Base-by-base conservation (phyloP, 2,888 invertebrate species). In the Drosophila rellima region DNA sequence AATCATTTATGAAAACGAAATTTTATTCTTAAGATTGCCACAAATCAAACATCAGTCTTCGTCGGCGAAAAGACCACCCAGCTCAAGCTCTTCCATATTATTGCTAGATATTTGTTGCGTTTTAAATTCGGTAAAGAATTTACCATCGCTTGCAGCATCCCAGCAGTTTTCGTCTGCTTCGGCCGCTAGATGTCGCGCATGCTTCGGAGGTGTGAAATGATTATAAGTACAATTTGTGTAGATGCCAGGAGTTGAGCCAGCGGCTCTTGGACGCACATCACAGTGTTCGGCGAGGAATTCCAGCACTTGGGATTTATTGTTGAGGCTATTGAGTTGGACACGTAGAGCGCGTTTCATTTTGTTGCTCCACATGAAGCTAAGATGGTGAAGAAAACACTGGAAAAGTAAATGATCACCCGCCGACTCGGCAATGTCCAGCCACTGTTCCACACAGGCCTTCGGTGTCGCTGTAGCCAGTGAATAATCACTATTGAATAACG, bases 321-420 rank as follows among this genome's bases (percentile, higher is more conserved):
- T 94, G 18, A 98, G 93, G 76, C 94, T 94, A 92, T 98, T 98
- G 89, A 99, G 98, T 51, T 95, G 92, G 76, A 95, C 93, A 86
- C 97, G 95, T 84, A 96, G 95, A 52, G 94, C 92, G 85, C 95
- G 96, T 0, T 95, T 94, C 80, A 98, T 93, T 39, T 96, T 91
- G 92, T 96, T 96, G 87, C 98, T 97, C 87, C 98, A 94, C 99
- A 99, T 99, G 91, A 98, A 98, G 54, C 98, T 97, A 72, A 99
- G 94, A 93, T 99, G 99, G 91, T 99, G 98, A 93, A 99, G 99
- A 89, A 99, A 98, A 90, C 95, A 95, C 78, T 96, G 95, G 92
- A 97, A 98, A 54, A 95, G 94, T 61, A 96, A 95, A 61, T 92
- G 93, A 42, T 96, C 95, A 72, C 93, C 93, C 23, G 94, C 93